Evolutionary conservation across 2,797 vertebrate genomes (phyloP), one percentile per base, ranked within the genome.

Genomic region (Fistularia commersonii): DNA sequence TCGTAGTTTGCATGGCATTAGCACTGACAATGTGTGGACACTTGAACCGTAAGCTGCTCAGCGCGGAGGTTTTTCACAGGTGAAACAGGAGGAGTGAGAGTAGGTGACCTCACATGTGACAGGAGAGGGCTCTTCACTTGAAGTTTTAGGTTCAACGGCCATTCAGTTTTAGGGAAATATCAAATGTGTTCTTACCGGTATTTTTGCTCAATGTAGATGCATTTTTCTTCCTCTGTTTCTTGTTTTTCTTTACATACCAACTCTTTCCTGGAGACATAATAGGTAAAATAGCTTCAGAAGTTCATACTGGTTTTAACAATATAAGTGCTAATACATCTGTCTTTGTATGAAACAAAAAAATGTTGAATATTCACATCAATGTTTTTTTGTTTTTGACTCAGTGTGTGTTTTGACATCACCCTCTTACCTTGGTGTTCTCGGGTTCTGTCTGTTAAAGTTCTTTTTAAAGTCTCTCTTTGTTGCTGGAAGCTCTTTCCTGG

Each of bases 401-500:
- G n/a, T 8, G 36, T 9, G 32, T 37, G 39, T 53, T 50, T 44
- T n/a, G 42, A 36, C 43, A 35, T 33, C 6, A 49, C 11, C 23
- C 9, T 32, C 63, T 81, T 45, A 91, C 91, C 89, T 77, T 89
- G 87, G 8, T 85, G 86, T 43, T 91, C 96, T 55, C 90, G 93
- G 59, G 91, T 94, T 64, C 90, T 94, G 79, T 98, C 95, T 59
- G 94, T 92, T 82, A 95, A 89, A 3, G 93, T 95, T 90, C 93
- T 96, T 76, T 96, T 99, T 91, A 99, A 93, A 66, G 94, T 93
- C 87, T 99, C 96, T 79, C 97, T 93, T 84, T 99, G 97, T 45
- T 98, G 97, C 80, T 98, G 97, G 84, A 99, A 99, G 68, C 90
- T 93, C 87, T 97, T 99, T 48, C 97, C 97, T 98, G 71, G 48